Evolutionary conservation across 2,797 vertebrate species (phyloP).

Genomic region (Spheniscus humboldti): DNA sequence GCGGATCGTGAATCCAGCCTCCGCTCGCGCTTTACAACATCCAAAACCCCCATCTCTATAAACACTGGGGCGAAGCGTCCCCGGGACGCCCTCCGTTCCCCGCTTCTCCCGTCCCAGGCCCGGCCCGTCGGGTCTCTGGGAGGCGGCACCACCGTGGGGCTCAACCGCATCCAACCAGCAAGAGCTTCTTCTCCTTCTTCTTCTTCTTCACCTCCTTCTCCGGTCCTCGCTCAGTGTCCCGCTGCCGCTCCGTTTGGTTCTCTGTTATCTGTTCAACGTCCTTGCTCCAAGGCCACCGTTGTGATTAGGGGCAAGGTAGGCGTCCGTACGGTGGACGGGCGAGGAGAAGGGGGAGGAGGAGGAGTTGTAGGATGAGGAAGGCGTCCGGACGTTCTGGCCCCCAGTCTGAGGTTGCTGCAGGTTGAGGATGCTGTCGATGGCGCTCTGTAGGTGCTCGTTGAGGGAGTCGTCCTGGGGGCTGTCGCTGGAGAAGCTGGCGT

Average conservation of each 20-base stretch:
- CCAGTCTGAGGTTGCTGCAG: slow-evolving; percentile 82
- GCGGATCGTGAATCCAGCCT: not conserved
- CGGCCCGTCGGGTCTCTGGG: not conserved
- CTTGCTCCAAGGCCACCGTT: slow-evolving; percentile 89
- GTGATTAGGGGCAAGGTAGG: slow-evolving; percentile 79
- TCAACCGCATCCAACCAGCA: not conserved
- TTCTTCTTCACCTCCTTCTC: not conserved
- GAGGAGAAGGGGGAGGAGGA: slow-evolving; percentile 57
- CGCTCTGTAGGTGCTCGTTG: slow-evolving; percentile 92
- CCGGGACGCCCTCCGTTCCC: not conserved
- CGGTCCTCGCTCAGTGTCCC: not conserved
- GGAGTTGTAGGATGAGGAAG: slow-evolving; percentile 65
- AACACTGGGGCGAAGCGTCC: not conserved
- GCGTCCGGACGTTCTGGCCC: slow-evolving; percentile 72
- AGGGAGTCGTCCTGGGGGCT: slow-evolving; percentile 91
- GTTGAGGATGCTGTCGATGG: slow-evolving; percentile 97
- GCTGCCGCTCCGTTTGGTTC: not conserved
- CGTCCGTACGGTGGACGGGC: slow-evolving; percentile 76
- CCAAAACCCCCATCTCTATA: not conserved
- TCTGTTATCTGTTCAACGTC: slow-evolving; percentile 95
- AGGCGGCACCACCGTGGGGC: not conserved
- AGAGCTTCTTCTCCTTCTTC: not conserved
- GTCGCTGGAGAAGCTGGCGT: slow-evolving; percentile 93
- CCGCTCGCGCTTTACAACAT: not conserved
- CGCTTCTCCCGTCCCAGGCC: not conserved